Conservation (phyloP, 2,113 vertebrate genomes). For the Reinhardtius hippoglossoides region DNA sequence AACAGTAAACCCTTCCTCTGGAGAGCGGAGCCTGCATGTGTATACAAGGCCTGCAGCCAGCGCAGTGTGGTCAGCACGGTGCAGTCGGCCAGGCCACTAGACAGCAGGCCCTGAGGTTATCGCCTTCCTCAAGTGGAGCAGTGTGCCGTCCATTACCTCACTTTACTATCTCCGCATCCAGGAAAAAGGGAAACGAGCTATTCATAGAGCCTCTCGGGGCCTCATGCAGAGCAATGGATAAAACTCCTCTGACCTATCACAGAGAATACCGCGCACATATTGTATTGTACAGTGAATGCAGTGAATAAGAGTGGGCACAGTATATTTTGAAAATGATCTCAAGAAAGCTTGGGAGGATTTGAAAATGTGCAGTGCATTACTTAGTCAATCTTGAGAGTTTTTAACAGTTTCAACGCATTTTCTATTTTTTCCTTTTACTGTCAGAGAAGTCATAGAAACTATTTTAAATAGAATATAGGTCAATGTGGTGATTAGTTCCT, state of each 20-base stretch:
- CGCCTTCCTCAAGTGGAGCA: slow-evolving; percentile 69
- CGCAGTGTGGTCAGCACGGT: slow-evolving; percentile 50
- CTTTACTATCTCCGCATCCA: slow-evolving; percentile 70
- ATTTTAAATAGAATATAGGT: neutral
- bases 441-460: neutral
- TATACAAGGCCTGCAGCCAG: slow-evolving; percentile 58
- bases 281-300: neutral
- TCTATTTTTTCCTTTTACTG: too few species aligned
- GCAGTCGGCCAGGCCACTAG: slow-evolving; percentile 64
- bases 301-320: neutral
- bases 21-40: slow-evolving; percentile 50
- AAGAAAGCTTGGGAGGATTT: too few species aligned
- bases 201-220: slow-evolving; percentile 74
- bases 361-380: too few species aligned
- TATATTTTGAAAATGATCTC: too few species aligned
- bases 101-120: slow-evolving; percentile 71
- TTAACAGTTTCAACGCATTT: neutral
- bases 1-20: slow-evolving; percentile 50
- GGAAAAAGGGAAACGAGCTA: slow-evolving; percentile 69
- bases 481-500: slow-evolving; percentile 17
- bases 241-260: slow-evolving; percentile 37
- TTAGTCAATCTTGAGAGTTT: too few species aligned
- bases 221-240: slow-evolving; percentile 16
- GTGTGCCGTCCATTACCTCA: slow-evolving; percentile 73
- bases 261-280: neutral